phyloP scores from a whole-genome alignment of 2,113 vertebrate species.

The Pseudorectes ferrugineus region DNA sequence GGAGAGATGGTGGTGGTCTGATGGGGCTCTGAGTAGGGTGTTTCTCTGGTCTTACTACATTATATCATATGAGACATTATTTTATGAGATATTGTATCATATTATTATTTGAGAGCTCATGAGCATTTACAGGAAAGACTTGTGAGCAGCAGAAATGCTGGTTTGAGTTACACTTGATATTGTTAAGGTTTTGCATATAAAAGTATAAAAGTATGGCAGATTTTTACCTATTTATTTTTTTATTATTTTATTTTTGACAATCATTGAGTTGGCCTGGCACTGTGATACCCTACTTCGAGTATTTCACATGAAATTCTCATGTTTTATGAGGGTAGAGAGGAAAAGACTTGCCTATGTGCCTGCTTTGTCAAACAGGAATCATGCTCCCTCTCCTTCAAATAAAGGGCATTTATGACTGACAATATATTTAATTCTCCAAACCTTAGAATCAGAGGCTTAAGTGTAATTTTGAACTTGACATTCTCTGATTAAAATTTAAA shows the following conservation, averaged over 20 bases:
- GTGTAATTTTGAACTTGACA: neutral
- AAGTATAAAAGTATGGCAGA: neutral
- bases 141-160: neutral
- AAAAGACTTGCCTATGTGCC: neutral
- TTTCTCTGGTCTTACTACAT: neutral
- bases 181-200: neutral
- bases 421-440: neutral
- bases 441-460: neutral
- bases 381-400: neutral
- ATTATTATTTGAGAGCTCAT: neutral
- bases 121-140: neutral
- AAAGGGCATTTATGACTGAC: neutral
- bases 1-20: neutral
- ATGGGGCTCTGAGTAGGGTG: neutral
- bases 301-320: neutral
- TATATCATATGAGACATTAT: neutral
- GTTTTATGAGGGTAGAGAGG: neutral
- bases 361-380: constrained; percentile 8
- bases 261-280: neutral
- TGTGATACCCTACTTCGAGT: neutral
- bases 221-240: neutral
- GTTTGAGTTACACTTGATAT: neutral
- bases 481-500: constrained; percentile 50
- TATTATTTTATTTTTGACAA: constrained; percentile 12
- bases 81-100: neutral